phyloP scores from a whole-genome alignment of 2,797 vertebrate genomes.

The Chaetophractus vellerosus region DNA sequence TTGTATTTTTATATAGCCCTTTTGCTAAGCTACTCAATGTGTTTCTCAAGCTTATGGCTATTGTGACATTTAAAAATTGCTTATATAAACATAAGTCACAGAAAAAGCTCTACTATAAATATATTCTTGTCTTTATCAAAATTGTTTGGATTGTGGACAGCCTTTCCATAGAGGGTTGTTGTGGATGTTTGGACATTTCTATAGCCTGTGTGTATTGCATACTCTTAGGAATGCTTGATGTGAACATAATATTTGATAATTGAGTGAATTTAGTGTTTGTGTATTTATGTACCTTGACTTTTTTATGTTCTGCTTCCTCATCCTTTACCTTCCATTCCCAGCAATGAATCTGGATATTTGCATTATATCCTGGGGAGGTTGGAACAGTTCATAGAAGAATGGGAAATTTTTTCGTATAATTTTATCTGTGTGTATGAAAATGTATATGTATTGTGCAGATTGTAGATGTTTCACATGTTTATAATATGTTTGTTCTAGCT shows the following conservation, averaged over 20 bases:
- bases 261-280: slow-evolving; percentile 45
- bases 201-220: not conserved
- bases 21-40: not conserved
- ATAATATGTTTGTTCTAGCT: not conserved
- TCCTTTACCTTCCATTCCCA: not conserved
- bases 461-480: not conserved
- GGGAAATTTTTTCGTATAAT: not conserved
- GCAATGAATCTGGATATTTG: slow-evolving; percentile 33
- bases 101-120: slow-evolving; percentile 37
- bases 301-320: not conserved
- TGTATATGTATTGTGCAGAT: not conserved
- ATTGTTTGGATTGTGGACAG: not conserved
- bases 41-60: slow-evolving; percentile 33
- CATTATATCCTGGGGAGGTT: not conserved
- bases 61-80: slow-evolving; percentile 60
- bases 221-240: slow-evolving; percentile 32
- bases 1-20: slow-evolving; percentile 50
- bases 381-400: slow-evolving; percentile 35
- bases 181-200: not conserved
- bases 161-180: slow-evolving; percentile 10
- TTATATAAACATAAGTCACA: slow-evolving; percentile 31
- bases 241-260: slow-evolving; percentile 49
- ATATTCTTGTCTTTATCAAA: slow-evolving; percentile 44
- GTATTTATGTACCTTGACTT: not conserved
- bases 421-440: slow-evolving; percentile 28